Base-by-base conservation (phyloP, 2,888 invertebrate species). In the Branchipolynoe longqiensis region DNA sequence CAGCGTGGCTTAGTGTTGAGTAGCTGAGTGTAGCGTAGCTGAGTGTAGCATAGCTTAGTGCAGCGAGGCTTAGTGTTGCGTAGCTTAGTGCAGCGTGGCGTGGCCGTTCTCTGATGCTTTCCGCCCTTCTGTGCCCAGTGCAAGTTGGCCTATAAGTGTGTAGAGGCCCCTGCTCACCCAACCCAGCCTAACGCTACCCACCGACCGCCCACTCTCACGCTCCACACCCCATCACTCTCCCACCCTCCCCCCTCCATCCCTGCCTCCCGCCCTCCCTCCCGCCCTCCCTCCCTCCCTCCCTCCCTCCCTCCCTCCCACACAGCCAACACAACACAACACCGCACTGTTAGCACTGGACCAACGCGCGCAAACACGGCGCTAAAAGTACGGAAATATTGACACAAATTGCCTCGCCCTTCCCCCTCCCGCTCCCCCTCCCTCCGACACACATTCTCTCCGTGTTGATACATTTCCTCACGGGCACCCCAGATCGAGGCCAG, bases 301-400 rank as follows among this genome's bases (percentile, higher is more conserved):
- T 22, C n/a, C n/a, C 25, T 62, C 62, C 62, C 8, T 25, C 25
- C n/a, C n/a, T 25, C n/a, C 28, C 25, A 62, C 48, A 18, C 48
- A 48, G 48, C 62, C 62, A n/a, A 25, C 62, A 25, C 28, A 8
- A 14, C n/a, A 8, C n/a, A 8, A 12, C 38, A 1, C 8, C 33
- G 2, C 40, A n/a, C 38, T 78, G 40, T 40, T 78, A 28, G 48
- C n/a, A 40, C 22, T 0, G 54, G 78, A 18, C 14, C 28, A 6
- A 18, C 41, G 78, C 41, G 78, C 31, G 78, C 78, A 78, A 78
- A 78, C 78, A 78, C 48, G 48, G n/a, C 48, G 28, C 78, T 40
- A 78, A 78, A 78, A 78, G 78, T 48, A n/a, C 48, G 78, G 78
- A 78, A 78, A 78, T 78, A 78, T 78, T 78, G 78, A 78, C 78